Evolutionary conservation across 2,797 vertebrate species (phyloP), one percentile per base, ranked within the genome.

Genomic region (Leptodactylus fallax): DNA sequence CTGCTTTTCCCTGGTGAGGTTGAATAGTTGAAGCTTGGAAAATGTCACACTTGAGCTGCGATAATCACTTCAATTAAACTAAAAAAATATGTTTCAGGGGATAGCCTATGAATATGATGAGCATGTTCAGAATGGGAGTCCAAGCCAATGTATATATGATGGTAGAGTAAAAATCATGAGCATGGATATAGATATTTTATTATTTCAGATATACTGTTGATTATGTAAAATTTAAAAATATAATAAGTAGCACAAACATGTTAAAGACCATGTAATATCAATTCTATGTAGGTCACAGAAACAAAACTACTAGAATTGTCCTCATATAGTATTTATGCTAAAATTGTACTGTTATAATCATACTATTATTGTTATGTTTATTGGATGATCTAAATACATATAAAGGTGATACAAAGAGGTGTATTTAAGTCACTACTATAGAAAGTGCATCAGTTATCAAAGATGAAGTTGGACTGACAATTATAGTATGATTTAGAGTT

Each of bases 41-140:
- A 60, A 80, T 60, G 78, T 80, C 78, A 80, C 78, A 80, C 55
- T 60, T 80, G 78, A 80, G 78, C 78, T 80, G 78, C 78, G 21
- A 80, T 80, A 80, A 80, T 80, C 56, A 80, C 55, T 60, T 80
- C n/a, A 80, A 27, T 80, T 60, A 60, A 80, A 60, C 14, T 19
- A 80, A 60, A 80, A 61, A 45, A 80, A 79, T 9, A 10, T 58
- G 53, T 56, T 80, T 80, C 55, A 45, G 55, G 55, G 78, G 55
- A 60, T 45, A 60, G 56, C 56, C 78, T 60, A 60, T 80, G 27
- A 80, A 45, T 80, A 60, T 80, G 56, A 60, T 61, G 78, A 79
- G 51, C 4, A 36, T 60, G 78, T 60, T 60, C 78, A 80, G 55
- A 80, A 45, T 60, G 27, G 19, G 17, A 80, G 25, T 79, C 23